These are phyloP conservation scores for Myiopsitta monachus DNA, from an alignment of 2,113 vertebrate genomes.

Conservation along the genomic window DNA sequence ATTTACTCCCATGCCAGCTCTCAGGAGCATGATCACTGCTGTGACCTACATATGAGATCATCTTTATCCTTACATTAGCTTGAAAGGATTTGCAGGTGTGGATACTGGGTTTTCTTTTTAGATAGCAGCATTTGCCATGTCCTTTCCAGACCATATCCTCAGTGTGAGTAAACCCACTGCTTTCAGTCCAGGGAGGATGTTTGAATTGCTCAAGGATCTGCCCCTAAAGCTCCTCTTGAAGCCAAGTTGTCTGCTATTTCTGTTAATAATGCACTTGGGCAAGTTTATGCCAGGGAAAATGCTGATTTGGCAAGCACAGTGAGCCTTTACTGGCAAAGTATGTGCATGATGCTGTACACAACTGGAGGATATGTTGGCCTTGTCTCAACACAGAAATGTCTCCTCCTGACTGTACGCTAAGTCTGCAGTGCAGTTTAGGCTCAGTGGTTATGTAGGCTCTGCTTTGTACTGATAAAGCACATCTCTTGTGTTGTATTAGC, in stretches of 20 bases:
- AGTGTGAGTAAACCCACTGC: rapidly evolving
- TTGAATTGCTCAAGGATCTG: background rate
- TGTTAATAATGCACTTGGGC: background rate
- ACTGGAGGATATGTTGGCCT: background rate
- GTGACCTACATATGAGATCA: rapidly evolving
- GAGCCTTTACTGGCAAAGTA: background rate
- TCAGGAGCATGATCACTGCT: background rate
- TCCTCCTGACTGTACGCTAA: background rate
- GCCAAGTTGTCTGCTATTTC: background rate
- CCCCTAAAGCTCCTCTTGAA: background rate
- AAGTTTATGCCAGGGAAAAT: background rate
- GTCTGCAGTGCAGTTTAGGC: background rate
- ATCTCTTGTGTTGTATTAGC: background rate
- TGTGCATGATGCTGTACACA: background rate
- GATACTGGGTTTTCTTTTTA: background rate
- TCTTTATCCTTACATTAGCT: rapidly evolving
- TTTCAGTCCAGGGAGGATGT: background rate
- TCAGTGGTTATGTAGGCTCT: background rate
- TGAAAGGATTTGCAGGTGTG: background rate
- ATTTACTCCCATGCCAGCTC: background rate
- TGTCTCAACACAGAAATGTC: background rate
- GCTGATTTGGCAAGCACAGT: background rate
- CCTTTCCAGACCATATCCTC: background rate
- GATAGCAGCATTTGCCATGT: no score
- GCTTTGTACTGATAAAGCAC: background rate